Evolutionary conservation across 2,888 invertebrate species (phyloP), one percentile per base, ranked within the genome.

Genomic region (Archips crataeganus): DNA sequence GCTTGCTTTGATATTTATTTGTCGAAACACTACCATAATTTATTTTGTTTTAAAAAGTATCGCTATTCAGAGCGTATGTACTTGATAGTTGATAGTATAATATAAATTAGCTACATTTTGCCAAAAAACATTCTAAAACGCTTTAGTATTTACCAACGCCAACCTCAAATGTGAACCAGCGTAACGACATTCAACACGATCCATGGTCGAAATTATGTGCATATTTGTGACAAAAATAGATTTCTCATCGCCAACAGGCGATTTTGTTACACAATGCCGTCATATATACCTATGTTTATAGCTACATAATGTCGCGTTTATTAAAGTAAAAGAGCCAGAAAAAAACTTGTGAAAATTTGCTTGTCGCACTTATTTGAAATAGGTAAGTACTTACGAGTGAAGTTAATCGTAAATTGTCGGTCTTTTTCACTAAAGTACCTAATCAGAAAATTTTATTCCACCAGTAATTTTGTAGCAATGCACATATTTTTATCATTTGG

Each of bases 181-280:
- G 66, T 75, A 63, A 68, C 74, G 61, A 67, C 71, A 57, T 68
- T 71, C 71, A 68, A 47, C 59, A 45, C 68, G 68, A 67, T 66
- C 69, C 66, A 47, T 49, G 61, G 68, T 49, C 62, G 36, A 75
- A 68, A 71, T 76, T 76, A 76, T 76, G 76, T 75, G 75, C 76
- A 76, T 76, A 66, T 51, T 69, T 76, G 65, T 75, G 61, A 71
- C 76, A 47, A 70, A 75, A 76, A 76, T 76, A 76, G 76, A 74
- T 62, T 64, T 57, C 47, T 64, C 49, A 69, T 63, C 69, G 68
- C 59, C 49, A 64, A 69, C 73, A 32, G 57, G 23, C 45, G 70
- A 54, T 61, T 65, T 51, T 11, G 47, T 71, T 65, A 15, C 45
- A 64, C 47, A 49, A 64, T 59, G 47, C 15, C 57, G 39, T 15